These are phyloP conservation scores for Piaya cayana DNA, from an alignment of 2,113 vertebrate genomes.

Conservation along the genomic window DNA sequence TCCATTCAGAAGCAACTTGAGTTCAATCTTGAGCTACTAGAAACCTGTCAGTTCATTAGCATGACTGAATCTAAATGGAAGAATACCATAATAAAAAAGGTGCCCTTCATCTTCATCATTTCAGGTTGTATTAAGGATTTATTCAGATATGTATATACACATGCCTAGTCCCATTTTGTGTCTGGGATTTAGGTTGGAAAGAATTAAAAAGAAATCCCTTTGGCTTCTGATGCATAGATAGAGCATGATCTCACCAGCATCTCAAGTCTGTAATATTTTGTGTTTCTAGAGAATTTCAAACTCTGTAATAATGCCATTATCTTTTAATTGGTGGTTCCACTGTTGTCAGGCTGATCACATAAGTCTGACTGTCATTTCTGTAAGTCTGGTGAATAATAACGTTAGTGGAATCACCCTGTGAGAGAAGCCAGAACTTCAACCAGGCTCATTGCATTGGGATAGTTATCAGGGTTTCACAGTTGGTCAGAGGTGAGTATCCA, in stretches of 20 bases:
- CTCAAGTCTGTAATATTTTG: rapidly evolving
- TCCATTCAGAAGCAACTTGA: background rate
- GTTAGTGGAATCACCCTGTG: background rate
- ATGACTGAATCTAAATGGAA: background rate
- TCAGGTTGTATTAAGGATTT: background rate
- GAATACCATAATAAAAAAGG: background rate
- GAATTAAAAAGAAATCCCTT: background rate
- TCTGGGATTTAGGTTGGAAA: background rate
- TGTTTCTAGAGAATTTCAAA: background rate
- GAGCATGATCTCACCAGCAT: background rate
- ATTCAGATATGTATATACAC: background rate
- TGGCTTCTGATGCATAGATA: background rate
- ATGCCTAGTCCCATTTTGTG: background rate
- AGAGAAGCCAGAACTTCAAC: background rate
- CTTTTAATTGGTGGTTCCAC: background rate
- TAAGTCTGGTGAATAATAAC: background rate
- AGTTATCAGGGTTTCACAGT: background rate
- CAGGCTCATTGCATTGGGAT: background rate
- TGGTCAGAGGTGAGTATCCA: background rate
- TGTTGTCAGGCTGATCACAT: background rate
- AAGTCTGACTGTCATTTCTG: background rate
- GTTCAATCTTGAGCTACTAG: background rate
- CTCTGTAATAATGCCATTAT: background rate
- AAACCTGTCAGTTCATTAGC: background rate
- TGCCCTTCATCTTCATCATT: background rate